Evolutionary conservation across 2,797 vertebrate genomes (phyloP), one percentile per base, ranked within the genome.

Genomic region (Alosa sapidissima): DNA sequence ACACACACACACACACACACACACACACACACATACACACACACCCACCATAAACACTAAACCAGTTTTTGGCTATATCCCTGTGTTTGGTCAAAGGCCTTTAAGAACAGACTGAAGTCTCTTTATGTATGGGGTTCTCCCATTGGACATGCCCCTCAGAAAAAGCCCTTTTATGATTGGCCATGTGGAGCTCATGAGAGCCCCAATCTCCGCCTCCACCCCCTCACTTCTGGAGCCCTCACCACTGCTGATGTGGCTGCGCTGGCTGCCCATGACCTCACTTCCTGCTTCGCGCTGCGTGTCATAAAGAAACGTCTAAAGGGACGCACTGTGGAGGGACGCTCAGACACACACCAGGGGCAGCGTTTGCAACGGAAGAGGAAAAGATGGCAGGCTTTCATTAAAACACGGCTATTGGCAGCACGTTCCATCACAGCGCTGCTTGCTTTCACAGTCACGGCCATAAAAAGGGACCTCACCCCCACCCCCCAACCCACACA

Each of bases 221-320:
- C 14, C 72, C 14, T 47, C 68, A 75, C 68, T 36, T 41, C 68
- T 41, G 33, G 28, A 72, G 68, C 28, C 11, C 68, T 6, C 33
- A 5, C 48, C 33, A 55, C 83, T 72, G 81, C 62, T 85, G 49
- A 60, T 52, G 84, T 86, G 62, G 75, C 28, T 19, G 36, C 49
- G 48, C 58, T 28, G 5, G 47, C 48, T 11, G 0, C 58, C 36
- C 2, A 6, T 84, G 58, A 83, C 84, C 81, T 85, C 81, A 85
- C 62, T 86, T 84, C 84, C 75, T 85, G 85, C 72, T 19, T 83
- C n/a, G 55, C 65, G 83, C 28, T 78, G 72, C 7, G 19, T 5
- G 45, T 47, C 36, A 6, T 21, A 6, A 62, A 21, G 55, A 58
- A 58, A 7, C n/a, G 8, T 62, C 7, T 24, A 62, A 62, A 62